Conservation (phyloP, 2,113 vertebrate genomes). For the Centrocercus urophasianus region DNA sequence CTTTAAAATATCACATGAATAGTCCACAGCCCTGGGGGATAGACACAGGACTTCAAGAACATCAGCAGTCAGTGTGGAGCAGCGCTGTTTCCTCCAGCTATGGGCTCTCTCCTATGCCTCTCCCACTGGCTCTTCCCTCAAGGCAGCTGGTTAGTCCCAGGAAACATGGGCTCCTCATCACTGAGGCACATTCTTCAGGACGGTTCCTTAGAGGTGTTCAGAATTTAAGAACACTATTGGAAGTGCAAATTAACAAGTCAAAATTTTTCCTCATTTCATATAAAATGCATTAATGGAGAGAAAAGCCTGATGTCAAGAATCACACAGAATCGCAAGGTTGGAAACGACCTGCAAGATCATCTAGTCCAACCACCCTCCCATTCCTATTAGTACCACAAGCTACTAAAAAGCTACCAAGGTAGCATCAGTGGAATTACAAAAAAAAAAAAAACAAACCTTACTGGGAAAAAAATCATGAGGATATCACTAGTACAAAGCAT, state of each 20-base stretch:
- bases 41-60: not conserved
- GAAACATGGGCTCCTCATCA: not conserved
- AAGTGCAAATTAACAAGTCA: not conserved
- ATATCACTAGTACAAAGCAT: not conserved
- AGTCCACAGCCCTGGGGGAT: rapidly evolving
- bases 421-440: rapidly evolving
- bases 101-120: rapidly evolving
- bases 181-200: not conserved
- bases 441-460: not conserved
- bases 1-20: not conserved
- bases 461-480: not conserved
- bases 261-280: not conserved
- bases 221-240: not conserved
- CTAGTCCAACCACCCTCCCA: too few relatives aligned
- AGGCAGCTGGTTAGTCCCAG: not conserved
- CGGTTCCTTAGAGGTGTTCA: rapidly evolving
- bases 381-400: too few relatives aligned
- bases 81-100: not conserved
- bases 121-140: not conserved
- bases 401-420: not conserved
- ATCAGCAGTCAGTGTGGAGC: not conserved
- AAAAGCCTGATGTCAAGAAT: not conserved
- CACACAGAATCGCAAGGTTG: too few relatives aligned
- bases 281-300: not conserved
- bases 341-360: too few relatives aligned